phyloP scores from a whole-genome alignment of 2,888 invertebrate species.

The Nemapogon koenigi region DNA sequence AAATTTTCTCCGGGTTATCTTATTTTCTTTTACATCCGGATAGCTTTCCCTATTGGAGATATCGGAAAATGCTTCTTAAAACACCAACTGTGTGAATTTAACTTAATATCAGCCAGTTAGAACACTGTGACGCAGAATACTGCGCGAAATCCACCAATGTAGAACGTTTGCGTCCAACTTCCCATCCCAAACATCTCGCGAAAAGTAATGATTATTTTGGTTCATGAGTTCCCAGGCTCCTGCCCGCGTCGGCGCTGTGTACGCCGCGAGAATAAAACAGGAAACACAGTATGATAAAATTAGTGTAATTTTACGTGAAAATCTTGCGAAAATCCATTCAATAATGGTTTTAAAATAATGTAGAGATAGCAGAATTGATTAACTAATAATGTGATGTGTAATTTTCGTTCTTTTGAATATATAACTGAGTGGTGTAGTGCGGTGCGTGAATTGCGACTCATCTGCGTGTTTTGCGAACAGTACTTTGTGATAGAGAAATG shows the following conservation, averaged over 20 bases:
- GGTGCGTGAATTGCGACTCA: too few species aligned
- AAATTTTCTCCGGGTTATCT: conserved; percentile 57
- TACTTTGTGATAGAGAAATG: too few species aligned
- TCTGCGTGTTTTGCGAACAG: too few species aligned
- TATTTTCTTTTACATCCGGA: conserved; percentile 49
- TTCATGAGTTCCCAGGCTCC: conserved; percentile 56
- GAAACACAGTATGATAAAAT: too few species aligned
- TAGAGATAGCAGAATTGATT: too few species aligned
- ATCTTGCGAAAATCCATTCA: conserved; percentile 8
- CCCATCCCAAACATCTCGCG: conserved; percentile 55
- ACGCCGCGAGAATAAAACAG: too few species aligned
- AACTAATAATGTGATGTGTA: too few species aligned
- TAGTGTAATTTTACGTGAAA: too few species aligned
- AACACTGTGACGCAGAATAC: conserved; percentile 33
- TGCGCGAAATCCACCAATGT: too few species aligned
- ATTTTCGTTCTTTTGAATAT: too few species aligned
- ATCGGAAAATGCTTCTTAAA: conserved; percentile 37
- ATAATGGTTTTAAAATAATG: conserved; percentile 5
- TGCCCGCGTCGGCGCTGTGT: conserved; percentile 30
- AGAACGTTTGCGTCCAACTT: conserved; percentile 55
- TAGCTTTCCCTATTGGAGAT: conserved; percentile 31
- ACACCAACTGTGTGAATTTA: conserved; percentile 28
- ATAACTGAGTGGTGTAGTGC: too few species aligned
- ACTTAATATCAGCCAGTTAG: conserved; percentile 30
- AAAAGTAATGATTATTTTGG: conserved; percentile 67